These are phyloP conservation scores for Gulo gulo DNA, from an alignment of 2,113 vertebrate genomes.

Conservation along the genomic window DNA sequence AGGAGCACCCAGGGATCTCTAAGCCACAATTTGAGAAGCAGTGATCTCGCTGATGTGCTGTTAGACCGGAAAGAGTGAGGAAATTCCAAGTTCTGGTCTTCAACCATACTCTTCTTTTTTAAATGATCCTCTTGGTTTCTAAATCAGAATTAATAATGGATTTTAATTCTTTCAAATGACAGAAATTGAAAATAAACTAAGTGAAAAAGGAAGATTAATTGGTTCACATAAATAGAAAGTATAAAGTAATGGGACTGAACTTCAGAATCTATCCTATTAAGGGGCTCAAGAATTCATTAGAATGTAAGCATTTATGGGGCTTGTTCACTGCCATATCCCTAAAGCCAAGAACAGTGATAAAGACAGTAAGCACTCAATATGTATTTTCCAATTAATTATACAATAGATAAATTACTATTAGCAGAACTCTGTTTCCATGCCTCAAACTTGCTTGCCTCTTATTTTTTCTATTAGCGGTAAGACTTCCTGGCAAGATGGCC, in stretches of 20 bases:
- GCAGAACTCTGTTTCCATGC: not conserved
- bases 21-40: not conserved
- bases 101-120: constrained; percentile 3
- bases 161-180: not conserved
- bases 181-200: not conserved
- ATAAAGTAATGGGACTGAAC: not conserved
- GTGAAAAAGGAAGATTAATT: not conserved
- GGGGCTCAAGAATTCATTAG: not conserved
- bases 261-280: not conserved
- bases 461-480: not conserved
- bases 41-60: not conserved
- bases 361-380: not conserved
- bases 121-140: not conserved
- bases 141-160: not conserved
- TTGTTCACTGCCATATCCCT: not conserved
- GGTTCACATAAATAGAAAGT: not conserved
- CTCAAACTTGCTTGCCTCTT: not conserved
- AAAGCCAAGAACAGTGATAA: not conserved
- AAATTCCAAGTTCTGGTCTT: not conserved
- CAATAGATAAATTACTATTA: not conserved
- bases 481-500: not conserved
- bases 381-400: not conserved
- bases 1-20: not conserved
- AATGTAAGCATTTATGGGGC: not conserved
- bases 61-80: not conserved